Evolutionary conservation across 2,797 vertebrate genomes (phyloP), one percentile per base, ranked within the genome.

Genomic region (Enteromius radiatus): DNA sequence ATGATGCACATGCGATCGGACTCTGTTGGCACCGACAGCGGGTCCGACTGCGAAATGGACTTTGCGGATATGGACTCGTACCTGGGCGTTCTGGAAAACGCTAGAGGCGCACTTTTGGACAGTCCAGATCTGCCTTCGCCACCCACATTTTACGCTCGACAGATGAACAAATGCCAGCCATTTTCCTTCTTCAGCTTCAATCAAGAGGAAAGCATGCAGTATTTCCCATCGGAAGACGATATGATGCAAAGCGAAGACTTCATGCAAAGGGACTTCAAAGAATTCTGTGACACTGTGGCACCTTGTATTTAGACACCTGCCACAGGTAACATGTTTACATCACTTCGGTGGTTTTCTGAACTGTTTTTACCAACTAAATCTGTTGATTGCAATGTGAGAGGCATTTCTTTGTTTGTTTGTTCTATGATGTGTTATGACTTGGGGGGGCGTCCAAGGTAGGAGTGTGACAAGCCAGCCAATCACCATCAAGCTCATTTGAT

Each of bases 1-100:
- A 93, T 97, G 85, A 92, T 95, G 92, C 95, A 96, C 83, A 91
- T 97, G 93, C 92, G 95, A 31, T 97, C 96, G 0, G 96, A 97
- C 90, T 97, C 96, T 0, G 91, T 96, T 80, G 96, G 96, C 7
- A 96, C 94, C 3, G 96, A 96, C 88, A 94, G 93, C 86, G 92
- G 92, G 73, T 96, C 96, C 0, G 96, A 96, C 90, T 95, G 95
- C 71, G 96, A 96, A 87, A 83, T 92, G 90, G 96, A 97, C 90
- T 94, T 95, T 71, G 93, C 95, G 2, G 96, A 96, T 88, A 96
- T 97, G 95, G 96, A 96, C 92, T 95, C 96, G 0, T 97, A 96
- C 88, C 89, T 97, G 85, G 94, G 96, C 1, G 95, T 95, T 87
- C 93, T 96, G 90, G 96, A 97, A 91, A 97, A 97, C 82, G 95